Percentiles rank a stretch among this genome's conserved stretches.
These are phyloP conservation scores for Mustelus asterias DNA, from an alignment of 2,113 vertebrate genomes.

Conservation along the genomic window DNA sequence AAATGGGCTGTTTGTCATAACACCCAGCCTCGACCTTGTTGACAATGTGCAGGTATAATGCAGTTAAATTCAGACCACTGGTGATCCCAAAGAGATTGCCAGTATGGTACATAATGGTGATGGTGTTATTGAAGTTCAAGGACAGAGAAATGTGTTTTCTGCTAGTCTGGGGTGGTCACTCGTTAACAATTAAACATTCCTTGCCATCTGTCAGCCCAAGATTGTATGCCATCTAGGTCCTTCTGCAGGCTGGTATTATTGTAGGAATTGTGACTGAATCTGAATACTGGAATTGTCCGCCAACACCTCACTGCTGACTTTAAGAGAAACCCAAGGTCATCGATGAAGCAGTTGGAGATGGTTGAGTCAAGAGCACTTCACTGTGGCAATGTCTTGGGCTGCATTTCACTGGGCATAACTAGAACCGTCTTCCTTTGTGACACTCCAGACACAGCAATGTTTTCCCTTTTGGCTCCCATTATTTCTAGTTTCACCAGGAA, in stretches of 20 bases:
- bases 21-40: background rate
- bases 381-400: too few relatives aligned
- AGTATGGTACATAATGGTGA: background rate
- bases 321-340: background rate
- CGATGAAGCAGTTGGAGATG: background rate
- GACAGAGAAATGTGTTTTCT: background rate
- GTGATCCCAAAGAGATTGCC: background rate
- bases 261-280: background rate
- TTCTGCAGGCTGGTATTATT: background rate
- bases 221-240: background rate
- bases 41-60: background rate
- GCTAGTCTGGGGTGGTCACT: background rate
- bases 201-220: background rate
- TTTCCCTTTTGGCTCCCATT: background rate
- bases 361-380: background rate
- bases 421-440: background rate
- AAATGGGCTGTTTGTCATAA: background rate
- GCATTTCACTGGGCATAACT: background rate
- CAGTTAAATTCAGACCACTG: background rate
- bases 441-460: background rate
- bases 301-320: background rate
- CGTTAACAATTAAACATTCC: background rate
- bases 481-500: background rate
- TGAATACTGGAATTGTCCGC: background rate
- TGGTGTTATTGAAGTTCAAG: background rate